Evolutionary conservation across 2,888 invertebrate species (phyloP), one percentile per base, ranked within the genome.

Genomic region (Synanthedon formicaeformis): DNA sequence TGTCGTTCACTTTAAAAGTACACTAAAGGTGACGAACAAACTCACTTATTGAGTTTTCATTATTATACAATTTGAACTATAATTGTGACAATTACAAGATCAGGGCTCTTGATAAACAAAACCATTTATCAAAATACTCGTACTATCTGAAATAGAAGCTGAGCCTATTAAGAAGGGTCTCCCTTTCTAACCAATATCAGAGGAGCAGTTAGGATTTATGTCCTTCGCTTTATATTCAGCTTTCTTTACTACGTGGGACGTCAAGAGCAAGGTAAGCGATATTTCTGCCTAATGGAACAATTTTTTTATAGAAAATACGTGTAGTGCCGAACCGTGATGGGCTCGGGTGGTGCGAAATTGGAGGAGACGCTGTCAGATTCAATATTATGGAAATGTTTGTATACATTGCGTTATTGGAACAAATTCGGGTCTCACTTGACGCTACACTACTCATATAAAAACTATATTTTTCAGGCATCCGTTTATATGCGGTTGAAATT

Each of bases 151-250:
- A 49, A 13, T 49, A 23, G 12, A 49, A 14, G 23, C 16, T 18
- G 16, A 16, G 8, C 13, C 13, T 14, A 49, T 49, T 49, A 49
- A 3, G 13, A 49, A 18, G 49, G 49, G 13, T 18, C 49, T 49
- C 34, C 34, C 18, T 49, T 49, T 49, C 49, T 49, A 49, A 49
- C 49, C 49, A 49, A 49, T 49, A 49, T 49, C 49, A 52, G 50
- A 52, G 27, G 48, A 53, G 48, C 27, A 52, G 45, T 45, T 49
- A 51, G 48, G 55, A 59, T 57, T 57, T 58, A 59, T 59, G 54
- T 55, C 52, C 53, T 45, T 50, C 58, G 52, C 52, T 59, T 59
- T 59, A 59, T 56, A 59, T 59, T 59, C 57, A 50, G 55, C 52
- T 58, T 58, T 57, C 59, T 57, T 56, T 56, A 50, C 40, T 12